Evolutionary conservation across 2,888 invertebrate genomes (phyloP), one percentile per base, ranked within the genome.

Genomic region (Taenaris catops): DNA sequence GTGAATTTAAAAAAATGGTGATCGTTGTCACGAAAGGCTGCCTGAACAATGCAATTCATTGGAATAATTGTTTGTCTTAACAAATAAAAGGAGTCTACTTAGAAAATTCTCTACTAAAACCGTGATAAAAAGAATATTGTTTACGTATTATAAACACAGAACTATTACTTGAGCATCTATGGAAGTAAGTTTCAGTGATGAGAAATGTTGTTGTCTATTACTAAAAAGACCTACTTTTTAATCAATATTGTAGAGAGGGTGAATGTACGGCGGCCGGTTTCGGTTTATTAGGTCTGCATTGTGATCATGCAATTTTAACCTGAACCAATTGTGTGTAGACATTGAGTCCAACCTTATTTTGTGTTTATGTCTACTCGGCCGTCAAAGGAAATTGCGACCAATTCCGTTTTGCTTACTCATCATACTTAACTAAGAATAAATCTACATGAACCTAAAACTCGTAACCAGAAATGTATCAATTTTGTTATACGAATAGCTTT

Each of bases 271-370:
- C 57, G 48, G 43, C 51, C 48, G 50, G 60, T 44, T 53, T 55
- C 63, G 55, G 48, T 61, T 70, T 76, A 70, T 80, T 79, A 64
- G 60, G 57, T 72, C 68, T 69, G 70, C 66, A 71, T 70, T 76
- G 72, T 73, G 67, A 70, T 71, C 71, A 72, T 74, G 65, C 71
- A 76, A 78, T 58, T 78, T 80, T 76, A 75, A 76, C 73, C 61
- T 62, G 63, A 65, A 58, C 63, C 63, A 56, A 70, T 72, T 72
- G 69, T 67, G 55, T 62, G 62, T 62, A 56, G 68, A 76, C 78
- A 74, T 74, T 63, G 68, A 61, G 63, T 58, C 51, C 50, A 52
- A 52, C 51, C 55, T 56, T 58, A 49, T 57, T 58, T 58, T 62
- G 55, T 60, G 49, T 55, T 51, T 57, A 16, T 52, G 49, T 49